Base-by-base conservation (phyloP, 2,113 vertebrate species). In the Genyomyrus donnyi region DNA sequence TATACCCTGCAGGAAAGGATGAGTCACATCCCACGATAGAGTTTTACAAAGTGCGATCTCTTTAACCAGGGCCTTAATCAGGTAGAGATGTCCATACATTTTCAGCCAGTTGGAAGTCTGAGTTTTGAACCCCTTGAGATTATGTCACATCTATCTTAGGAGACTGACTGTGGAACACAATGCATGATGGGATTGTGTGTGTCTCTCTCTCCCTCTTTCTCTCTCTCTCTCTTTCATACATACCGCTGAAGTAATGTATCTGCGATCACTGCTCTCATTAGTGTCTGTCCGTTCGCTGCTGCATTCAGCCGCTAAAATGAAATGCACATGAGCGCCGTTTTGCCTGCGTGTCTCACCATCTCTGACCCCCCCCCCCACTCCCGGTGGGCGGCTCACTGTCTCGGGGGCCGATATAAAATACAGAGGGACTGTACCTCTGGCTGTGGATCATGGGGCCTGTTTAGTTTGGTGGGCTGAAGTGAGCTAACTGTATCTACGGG, bases 111-210 rank as follows among this genome's bases (percentile, higher is more conserved):
- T n/a, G 24, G 85, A 49, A 52, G 48, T 50, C 7, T 87, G 85
- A 87, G 24, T 53, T 52, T 50, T n/a, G 49, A 52, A n/a, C 9
- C 21, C 46, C 85, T 13, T 53, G 85, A 87, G 85, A 53, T 31
- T 49, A 85, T 85, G 83, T 85, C 83, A 49, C 46, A 42, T 45
- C 45, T 80, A 80, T 80, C 74, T 80, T 80, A 80, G 35, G 74
- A 80, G 74, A 15, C 74, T 80, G 35, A 39, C 74, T 42, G 11
- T 85, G 42, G 45, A 49, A 17, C 35, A 42, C 74, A 19, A 3
- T 80, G 74, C 74, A 80, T 80, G 62, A 27, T 70, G 62, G 62
- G 62, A 70, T 42, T 56, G 19, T 21, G 53, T 56, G 17, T 56
- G 0, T 56, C 0, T 35, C 66, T 74, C 66, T 15, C 66, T 35